Conservation (phyloP, 2,888 invertebrate species). For the Noctua pronuba region DNA sequence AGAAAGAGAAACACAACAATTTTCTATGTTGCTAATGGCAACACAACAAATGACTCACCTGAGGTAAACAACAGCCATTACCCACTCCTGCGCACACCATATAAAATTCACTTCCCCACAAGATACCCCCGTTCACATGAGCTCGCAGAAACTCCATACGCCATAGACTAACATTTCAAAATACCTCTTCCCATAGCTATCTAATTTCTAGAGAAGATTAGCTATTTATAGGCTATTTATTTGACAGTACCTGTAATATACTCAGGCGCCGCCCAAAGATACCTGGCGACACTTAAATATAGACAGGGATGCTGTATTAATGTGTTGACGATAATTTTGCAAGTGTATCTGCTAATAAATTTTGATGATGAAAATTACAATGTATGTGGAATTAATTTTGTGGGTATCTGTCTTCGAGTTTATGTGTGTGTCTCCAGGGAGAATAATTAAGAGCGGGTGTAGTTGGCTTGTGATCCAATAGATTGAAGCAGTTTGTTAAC, state of each 20-base stretch:
- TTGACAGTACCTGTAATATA: conserved; percentile 54
- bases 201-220: conserved; percentile 60
- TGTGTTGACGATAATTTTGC: conserved; percentile 30
- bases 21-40: not conserved
- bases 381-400: conserved; percentile 24
- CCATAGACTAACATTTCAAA: conserved; percentile 53
- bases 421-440: conserved; percentile 1
- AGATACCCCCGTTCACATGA: conserved; percentile 53
- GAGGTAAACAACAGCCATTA: conserved; percentile 10
- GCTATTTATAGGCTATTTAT: conserved; percentile 49
- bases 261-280: conserved; percentile 51
- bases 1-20: not conserved
- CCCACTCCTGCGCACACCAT: conserved; percentile 18
- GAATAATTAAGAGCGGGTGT: not conserved
- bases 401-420: conserved; percentile 7
- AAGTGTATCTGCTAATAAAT: conserved; percentile 18
- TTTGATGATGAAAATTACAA: conserved; percentile 28
- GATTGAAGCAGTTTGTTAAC: not conserved
- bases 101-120: conserved; percentile 47
- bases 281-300: conserved; percentile 46
- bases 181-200: conserved; percentile 65
- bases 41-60: not conserved
- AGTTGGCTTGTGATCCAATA: not conserved
- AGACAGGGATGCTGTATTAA: conserved; percentile 38
- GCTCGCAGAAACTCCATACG: conserved; percentile 59